Evolutionary conservation across 1,140 invertebrate species (phyloP).

Genomic region (Nylanderia fulva): DNA sequence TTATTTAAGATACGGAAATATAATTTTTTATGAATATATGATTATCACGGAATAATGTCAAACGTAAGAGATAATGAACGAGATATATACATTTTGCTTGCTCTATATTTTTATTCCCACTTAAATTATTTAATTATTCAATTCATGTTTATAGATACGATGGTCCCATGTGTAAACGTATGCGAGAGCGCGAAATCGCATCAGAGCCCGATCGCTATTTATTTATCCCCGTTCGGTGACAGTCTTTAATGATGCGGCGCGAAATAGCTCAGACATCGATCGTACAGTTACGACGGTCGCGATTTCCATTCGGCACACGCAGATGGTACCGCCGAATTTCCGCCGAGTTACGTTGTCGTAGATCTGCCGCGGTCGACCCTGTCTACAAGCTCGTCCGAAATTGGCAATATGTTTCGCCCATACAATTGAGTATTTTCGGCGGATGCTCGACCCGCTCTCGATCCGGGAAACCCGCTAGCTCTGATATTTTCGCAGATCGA

Average conservation of each 20-base stretch:
- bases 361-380: conserved; percentile 52
- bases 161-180: not conserved
- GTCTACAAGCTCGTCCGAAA: conserved; percentile 53
- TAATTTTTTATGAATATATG: not conserved
- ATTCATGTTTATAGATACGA: not conserved
- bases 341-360: conserved; percentile 49
- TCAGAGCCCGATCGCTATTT: conserved; percentile 40
- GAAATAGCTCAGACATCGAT: conserved; percentile 71
- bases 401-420: conserved; percentile 54
- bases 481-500: conserved; percentile 78
- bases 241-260: conserved; percentile 69
- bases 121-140: not conserved
- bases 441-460: conserved; percentile 61
- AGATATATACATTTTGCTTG: not conserved
- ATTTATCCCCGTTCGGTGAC: conserved; percentile 54
- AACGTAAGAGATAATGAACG: not conserved
- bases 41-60: not conserved
- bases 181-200: not conserved
- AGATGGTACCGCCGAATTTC: conserved; percentile 64
- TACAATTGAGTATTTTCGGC: conserved; percentile 66
- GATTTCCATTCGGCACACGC: conserved; percentile 64
- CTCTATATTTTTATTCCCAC: not conserved
- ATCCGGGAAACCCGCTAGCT: conserved; percentile 56
- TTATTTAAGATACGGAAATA: not conserved
- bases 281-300: conserved; percentile 53